A percentile compares a stretch with the other conserved stretches of the same genome.
Evolutionary conservation across 1,140 invertebrate genomes (phyloP).

Genomic region (Neodiprion virginianus): DNA sequence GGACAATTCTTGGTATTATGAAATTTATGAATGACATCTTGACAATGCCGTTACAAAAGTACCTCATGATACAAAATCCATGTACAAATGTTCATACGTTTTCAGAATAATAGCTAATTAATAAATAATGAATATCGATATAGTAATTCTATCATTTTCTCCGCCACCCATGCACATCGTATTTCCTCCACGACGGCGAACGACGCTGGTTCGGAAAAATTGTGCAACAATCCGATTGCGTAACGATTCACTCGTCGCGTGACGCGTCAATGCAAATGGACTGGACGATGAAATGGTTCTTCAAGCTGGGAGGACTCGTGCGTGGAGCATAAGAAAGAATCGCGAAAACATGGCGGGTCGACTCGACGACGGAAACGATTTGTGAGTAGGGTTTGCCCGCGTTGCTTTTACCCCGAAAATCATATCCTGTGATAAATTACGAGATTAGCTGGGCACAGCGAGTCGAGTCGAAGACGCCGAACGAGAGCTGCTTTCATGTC

Average conservation of each 20-base stretch:
- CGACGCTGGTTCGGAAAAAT: too few species aligned
- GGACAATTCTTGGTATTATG: neutral
- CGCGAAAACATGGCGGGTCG: too few species aligned
- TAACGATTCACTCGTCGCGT: too few species aligned
- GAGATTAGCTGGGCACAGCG: conserved; percentile 47
- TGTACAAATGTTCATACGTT: conserved; percentile 62
- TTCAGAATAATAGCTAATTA: conserved; percentile 58
- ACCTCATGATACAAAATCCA: conserved; percentile 60
- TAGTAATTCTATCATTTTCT: conserved; percentile 7
- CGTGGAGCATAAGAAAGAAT: too few species aligned
- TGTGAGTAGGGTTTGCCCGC: neutral
- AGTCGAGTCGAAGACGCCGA: conserved; percentile 33
- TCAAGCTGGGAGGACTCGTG: too few species aligned
- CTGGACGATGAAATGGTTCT: too few species aligned
- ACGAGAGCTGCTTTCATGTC: conserved; percentile 34
- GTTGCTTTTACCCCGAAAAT: conserved; percentile 1
- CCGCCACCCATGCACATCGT: neutral
- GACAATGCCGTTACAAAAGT: conserved; percentile 58
- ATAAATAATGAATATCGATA: conserved; percentile 51
- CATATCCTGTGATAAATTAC: conserved; percentile 56
- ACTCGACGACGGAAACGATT: too few species aligned
- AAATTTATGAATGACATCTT: conserved; percentile 51
- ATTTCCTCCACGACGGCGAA: too few species aligned
- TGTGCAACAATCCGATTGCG: too few species aligned
- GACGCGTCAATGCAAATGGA: too few species aligned